phyloP scores from a whole-genome alignment of 2,888 invertebrate species.

The Xylophagus ater region DNA sequence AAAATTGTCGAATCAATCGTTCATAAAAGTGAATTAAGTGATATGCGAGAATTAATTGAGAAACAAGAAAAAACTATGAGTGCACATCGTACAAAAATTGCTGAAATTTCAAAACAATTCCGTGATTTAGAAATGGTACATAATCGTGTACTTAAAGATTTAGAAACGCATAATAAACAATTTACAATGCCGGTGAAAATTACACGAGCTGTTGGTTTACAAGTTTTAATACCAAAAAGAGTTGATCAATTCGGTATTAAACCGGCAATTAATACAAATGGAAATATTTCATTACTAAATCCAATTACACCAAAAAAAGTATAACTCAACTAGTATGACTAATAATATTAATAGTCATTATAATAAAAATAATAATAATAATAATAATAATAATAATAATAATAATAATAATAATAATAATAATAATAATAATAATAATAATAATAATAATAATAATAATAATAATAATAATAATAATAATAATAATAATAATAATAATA shows the following conservation, averaged over 20 bases:
- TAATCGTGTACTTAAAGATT: constrained; percentile 57
- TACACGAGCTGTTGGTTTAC: constrained; percentile 75
- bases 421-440: no score
- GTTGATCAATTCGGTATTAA: neutral
- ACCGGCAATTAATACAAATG: no score
- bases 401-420: no score
- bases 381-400: no score
- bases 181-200: constrained; percentile 65
- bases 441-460: no score
- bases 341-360: neutral
- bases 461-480: no score
- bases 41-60: constrained; percentile 53
- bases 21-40: constrained; percentile 58
- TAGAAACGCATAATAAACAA: constrained; percentile 45
- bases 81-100: constrained; percentile 52
- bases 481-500: no score
- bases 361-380: no score
- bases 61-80: constrained; percentile 52
- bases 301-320: neutral
- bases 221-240: constrained; percentile 45
- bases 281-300: no score
- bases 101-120: constrained; percentile 56
- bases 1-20: constrained; percentile 65
- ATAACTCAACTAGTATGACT: neutral
- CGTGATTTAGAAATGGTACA: constrained; percentile 68